Evolutionary conservation across 2,888 invertebrate genomes (phyloP).

Genomic region (Neocrepidodera transversa): DNA sequence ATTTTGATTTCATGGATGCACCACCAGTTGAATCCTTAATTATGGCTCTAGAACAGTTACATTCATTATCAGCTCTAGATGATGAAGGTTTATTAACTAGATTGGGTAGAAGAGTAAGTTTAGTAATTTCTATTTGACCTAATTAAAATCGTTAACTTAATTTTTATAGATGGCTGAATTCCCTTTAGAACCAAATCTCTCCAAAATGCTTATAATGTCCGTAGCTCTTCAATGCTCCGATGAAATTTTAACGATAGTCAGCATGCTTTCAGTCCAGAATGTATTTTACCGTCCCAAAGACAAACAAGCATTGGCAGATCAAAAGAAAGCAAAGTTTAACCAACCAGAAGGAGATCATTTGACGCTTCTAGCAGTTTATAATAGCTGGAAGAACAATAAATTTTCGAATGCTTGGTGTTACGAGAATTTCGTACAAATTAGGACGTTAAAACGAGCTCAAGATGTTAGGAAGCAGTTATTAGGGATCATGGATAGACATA

Average conservation of each 20-base stretch:
- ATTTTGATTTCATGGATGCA: slow-evolving; percentile 99
- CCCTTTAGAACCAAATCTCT: slow-evolving; percentile 95
- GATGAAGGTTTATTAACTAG: slow-evolving; percentile 88
- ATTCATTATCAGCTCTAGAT: slow-evolving; percentile 95
- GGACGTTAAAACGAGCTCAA: slow-evolving; percentile 95
- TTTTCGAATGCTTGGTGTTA: slow-evolving; percentile 99
- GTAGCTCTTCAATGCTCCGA: slow-evolving; percentile 97
- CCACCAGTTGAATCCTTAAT: slow-evolving; percentile 98
- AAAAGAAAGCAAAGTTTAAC: slow-evolving; percentile 99
- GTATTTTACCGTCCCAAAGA: slow-evolving; percentile 96
- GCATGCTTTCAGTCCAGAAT: slow-evolving; percentile 99
- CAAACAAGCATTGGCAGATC: slow-evolving; percentile 96
- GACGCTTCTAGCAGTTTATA: slow-evolving; percentile 96
- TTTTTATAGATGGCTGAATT: slow-evolving; percentile 97
- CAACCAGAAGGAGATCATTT: slow-evolving; percentile 98
- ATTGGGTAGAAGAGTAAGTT: slow-evolving; percentile 74
- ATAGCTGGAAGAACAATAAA: slow-evolving; percentile 99
- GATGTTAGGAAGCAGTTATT: slow-evolving; percentile 97
- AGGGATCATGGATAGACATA: slow-evolving; percentile 98
- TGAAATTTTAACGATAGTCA: slow-evolving; percentile 97
- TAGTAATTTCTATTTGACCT: slow-evolving; percentile 21
- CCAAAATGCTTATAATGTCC: slow-evolving; percentile 99
- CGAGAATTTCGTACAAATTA: slow-evolving; percentile 97
- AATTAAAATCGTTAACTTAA: too few relatives aligned
- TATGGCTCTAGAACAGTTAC: slow-evolving; percentile 96